These are phyloP conservation scores for Chiroxiphia lanceolata DNA, from an alignment of 2,797 vertebrate species.

Conservation along the genomic window DNA sequence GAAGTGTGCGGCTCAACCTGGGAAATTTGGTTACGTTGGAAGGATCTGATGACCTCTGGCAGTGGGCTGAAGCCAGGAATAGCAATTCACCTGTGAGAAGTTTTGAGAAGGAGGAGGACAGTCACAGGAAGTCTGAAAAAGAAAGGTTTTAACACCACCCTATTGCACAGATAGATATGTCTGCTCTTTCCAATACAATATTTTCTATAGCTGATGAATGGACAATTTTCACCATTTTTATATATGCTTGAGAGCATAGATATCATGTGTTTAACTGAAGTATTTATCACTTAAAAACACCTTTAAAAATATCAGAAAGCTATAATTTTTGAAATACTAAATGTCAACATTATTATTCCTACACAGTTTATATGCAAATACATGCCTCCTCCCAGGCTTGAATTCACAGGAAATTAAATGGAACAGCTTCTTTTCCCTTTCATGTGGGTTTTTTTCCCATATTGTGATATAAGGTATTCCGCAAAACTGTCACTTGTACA, in stretches of 20 bases:
- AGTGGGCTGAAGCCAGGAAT: background rate
- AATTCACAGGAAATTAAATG: slow-evolving; percentile 4
- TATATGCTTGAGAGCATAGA: background rate
- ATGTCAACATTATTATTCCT: background rate
- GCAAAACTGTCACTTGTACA: background rate
- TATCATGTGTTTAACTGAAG: background rate
- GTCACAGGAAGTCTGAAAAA: background rate
- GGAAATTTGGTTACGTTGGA: background rate
- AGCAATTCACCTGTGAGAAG: background rate
- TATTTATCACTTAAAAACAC: slow-evolving; percentile 21
- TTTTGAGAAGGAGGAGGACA: background rate
- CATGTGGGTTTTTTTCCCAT: background rate
- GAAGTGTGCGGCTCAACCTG: background rate
- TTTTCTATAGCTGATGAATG: background rate
- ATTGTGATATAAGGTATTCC: background rate
- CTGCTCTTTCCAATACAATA: background rate
- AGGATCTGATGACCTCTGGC: background rate
- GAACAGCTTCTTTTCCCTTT: background rate
- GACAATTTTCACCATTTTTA: background rate
- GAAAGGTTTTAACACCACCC: background rate
- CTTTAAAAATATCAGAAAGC: slow-evolving; percentile 25
- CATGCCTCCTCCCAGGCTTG: background rate
- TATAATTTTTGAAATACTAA: background rate
- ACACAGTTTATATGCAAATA: slow-evolving; percentile 1
- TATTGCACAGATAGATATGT: background rate